A percentile compares a stretch with the other conserved stretches of the same genome.
phyloP scores from a whole-genome alignment of 1,140 invertebrate species.

The Drosophila kanapiae region DNA sequence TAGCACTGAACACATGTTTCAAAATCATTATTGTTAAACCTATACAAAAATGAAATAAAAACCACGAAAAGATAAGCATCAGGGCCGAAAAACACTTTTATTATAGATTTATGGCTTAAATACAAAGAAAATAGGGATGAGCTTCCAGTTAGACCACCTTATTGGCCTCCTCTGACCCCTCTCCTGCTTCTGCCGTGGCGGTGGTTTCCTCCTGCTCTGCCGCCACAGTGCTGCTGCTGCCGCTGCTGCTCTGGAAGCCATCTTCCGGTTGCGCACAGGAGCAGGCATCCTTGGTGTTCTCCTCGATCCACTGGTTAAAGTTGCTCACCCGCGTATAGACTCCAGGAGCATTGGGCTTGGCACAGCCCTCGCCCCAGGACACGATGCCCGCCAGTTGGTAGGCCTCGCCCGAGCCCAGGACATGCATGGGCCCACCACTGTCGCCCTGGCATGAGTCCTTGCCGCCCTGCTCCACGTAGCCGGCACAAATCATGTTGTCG shows the following conservation, averaged over 20 bases:
- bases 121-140: background rate
- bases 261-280: constrained; percentile 86
- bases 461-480: constrained; percentile 89
- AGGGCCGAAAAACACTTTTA: constrained; percentile 8
- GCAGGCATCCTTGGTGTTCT: constrained; percentile 89
- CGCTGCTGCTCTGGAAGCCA: constrained; percentile 9
- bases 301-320: constrained; percentile 90
- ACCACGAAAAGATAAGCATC: background rate
- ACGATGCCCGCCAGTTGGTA: constrained; percentile 87
- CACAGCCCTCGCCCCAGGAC: constrained; percentile 94
- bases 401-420: constrained; percentile 78
- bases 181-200: constrained; percentile 7
- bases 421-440: constrained; percentile 89
- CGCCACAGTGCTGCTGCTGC: constrained; percentile 17
- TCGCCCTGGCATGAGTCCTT: constrained; percentile 93
- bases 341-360: constrained; percentile 91
- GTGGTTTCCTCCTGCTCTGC: constrained; percentile 25
- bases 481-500: constrained; percentile 95
- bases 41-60: background rate
- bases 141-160: constrained; percentile 21
- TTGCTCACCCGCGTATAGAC: constrained; percentile 94
- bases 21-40: background rate
- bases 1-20: too few species aligned
- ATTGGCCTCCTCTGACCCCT: constrained; percentile 49
- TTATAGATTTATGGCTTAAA: background rate